Conservation (phyloP, 2,113 vertebrate species). For the Marcusenius ussheri region DNA sequence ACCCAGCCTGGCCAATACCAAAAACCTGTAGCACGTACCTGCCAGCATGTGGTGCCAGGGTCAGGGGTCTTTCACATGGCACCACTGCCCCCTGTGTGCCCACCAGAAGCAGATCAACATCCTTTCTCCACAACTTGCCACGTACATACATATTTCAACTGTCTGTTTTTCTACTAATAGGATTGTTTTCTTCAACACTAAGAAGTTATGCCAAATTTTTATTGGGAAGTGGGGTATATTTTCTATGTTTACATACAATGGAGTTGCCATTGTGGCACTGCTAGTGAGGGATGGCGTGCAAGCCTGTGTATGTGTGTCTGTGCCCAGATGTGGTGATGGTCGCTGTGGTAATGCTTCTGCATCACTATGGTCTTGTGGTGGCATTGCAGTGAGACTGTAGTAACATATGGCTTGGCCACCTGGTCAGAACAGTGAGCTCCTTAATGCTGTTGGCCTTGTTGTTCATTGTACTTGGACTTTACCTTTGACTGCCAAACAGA, state of each 20-base stretch:
- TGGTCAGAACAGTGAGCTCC: background rate
- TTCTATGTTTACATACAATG: constrained; percentile 14
- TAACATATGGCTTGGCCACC: background rate
- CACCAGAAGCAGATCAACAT: background rate
- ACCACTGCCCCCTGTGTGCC: background rate
- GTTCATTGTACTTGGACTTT: background rate
- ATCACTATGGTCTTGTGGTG: background rate
- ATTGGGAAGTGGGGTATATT: background rate
- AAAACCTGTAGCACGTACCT: constrained; percentile 2
- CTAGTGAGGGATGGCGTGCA: background rate
- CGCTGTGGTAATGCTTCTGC: background rate
- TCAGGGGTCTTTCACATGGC: background rate
- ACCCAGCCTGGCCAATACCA: background rate
- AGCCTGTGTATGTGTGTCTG: background rate
- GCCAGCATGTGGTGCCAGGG: background rate
- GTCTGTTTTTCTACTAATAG: background rate
- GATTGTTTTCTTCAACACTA: background rate
- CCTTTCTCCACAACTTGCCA: background rate
- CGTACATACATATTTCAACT: background rate
- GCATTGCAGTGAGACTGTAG: background rate
- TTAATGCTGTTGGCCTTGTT: background rate
- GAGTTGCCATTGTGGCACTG: background rate
- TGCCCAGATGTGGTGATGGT: background rate
- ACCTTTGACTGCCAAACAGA: background rate
- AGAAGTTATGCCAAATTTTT: background rate